Evolutionary conservation across 2,888 invertebrate genomes (phyloP).

Genomic region (Zonitis immaculata): DNA sequence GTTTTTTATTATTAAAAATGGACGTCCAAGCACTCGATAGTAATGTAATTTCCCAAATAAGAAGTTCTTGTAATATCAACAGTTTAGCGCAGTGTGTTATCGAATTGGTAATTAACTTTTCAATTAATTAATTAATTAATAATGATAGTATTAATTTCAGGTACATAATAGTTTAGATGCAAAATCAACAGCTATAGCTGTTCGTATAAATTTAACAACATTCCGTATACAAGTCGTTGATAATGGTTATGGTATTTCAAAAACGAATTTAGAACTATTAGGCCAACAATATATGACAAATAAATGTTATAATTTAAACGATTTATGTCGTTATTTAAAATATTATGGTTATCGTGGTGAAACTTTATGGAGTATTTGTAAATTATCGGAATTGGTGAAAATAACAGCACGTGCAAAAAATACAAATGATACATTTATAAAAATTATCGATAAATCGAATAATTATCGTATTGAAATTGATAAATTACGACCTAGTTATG

Average conservation of each 20-base stretch:
- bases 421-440: constrained; percentile 53
- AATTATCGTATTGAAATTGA: constrained; percentile 32
- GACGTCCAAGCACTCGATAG: constrained; percentile 36
- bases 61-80: constrained; percentile 56
- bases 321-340: constrained; percentile 52
- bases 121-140: constrained; percentile 1
- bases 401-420: constrained; percentile 55
- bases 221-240: constrained; percentile 70
- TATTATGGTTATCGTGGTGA: constrained; percentile 67
- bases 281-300: constrained; percentile 63
- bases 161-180: constrained; percentile 69
- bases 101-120: constrained; percentile 55
- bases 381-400: constrained; percentile 54
- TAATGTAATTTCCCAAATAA: constrained; percentile 52
- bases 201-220: constrained; percentile 59
- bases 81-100: constrained; percentile 57
- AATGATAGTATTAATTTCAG: constrained; percentile 43
- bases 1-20: too few relatives aligned
- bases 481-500: constrained; percentile 56
- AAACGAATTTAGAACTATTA: constrained; percentile 53
- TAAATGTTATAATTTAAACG: constrained; percentile 55
- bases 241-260: constrained; percentile 65
- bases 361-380: constrained; percentile 60
- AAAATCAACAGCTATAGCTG: constrained; percentile 62
- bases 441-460: constrained; percentile 46